Conservation (phyloP, 1,140 invertebrate genomes). For the Philopotamus ludificatus region DNA sequence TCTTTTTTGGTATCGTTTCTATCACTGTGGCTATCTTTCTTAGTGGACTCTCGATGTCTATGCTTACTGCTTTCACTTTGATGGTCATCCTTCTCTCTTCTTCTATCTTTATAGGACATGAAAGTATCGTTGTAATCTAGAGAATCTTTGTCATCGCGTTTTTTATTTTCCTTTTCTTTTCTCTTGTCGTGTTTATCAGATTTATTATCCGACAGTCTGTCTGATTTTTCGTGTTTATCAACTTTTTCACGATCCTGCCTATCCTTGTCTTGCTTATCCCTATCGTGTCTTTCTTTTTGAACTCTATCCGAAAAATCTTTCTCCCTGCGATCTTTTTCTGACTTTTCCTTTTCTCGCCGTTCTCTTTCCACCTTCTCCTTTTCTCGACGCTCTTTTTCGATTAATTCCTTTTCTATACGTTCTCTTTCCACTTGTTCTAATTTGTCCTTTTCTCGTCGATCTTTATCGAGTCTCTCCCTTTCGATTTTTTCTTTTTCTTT, state of each 20-base stretch:
- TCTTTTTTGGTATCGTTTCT: conserved; percentile 25
- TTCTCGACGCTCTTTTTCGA: conserved; percentile 40
- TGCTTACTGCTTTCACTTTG: conserved; percentile 30
- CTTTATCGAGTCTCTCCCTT: conserved; percentile 43
- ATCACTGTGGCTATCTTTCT: conserved; percentile 34
- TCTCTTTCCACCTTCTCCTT: conserved; percentile 45
- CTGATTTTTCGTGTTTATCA: conserved; percentile 47
- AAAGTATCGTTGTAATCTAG: conserved; percentile 19
- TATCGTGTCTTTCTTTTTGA: conserved; percentile 43
- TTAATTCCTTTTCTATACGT: conserved; percentile 40
- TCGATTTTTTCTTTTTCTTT: conserved; percentile 35
- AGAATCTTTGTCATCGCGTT: conserved; percentile 32
- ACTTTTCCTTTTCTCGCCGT: conserved; percentile 42
- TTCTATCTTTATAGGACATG: conserved; percentile 32
- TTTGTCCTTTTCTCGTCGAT: conserved; percentile 46
- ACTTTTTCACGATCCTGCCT: conserved; percentile 50
- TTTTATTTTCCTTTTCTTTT: conserved; percentile 38
- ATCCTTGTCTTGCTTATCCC: conserved; percentile 49
- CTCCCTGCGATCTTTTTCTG: conserved; percentile 47
- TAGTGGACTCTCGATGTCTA: conserved; percentile 34
- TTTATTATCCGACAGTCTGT: conserved; percentile 47
- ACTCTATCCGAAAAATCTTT: conserved; percentile 45
- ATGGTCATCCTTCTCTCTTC: conserved; percentile 38
- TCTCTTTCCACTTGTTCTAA: conserved; percentile 28
- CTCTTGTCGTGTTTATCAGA: conserved; percentile 36